A percentile compares a stretch with the other conserved stretches of the same genome.
phyloP scores from a whole-genome alignment of 2,888 invertebrate genomes.

The Ernsta delagoae region DNA sequence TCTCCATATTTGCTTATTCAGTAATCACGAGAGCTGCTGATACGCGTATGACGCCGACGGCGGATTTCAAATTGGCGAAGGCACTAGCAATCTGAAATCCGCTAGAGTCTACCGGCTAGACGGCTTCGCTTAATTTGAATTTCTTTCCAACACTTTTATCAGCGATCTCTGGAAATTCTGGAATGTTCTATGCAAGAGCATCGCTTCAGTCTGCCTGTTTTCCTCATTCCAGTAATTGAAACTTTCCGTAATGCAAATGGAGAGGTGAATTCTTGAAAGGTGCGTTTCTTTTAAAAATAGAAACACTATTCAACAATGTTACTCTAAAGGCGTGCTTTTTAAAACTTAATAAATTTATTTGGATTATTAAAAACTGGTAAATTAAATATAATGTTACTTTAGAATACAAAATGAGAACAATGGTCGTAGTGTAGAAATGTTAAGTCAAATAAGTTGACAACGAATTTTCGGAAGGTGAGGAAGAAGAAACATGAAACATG shows the following conservation, averaged over 20 bases:
- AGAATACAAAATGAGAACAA: background rate
- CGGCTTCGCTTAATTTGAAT: constrained; percentile 38
- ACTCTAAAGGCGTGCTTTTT: background rate
- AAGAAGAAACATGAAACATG: too few relatives aligned
- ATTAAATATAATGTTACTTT: background rate
- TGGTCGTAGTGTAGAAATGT: too few relatives aligned
- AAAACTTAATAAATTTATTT: background rate
- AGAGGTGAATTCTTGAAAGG: constrained; percentile 5
- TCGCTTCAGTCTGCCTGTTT: constrained; percentile 12
- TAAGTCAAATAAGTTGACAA: too few relatives aligned
- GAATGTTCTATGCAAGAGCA: constrained; percentile 14
- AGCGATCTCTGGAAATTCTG: constrained; percentile 23
- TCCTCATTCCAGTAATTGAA: constrained; percentile 31
- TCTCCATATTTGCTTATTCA: constrained; percentile 10
- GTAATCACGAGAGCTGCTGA: constrained; percentile 8
- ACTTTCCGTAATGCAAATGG: constrained; percentile 1
- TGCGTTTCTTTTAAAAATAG: background rate
- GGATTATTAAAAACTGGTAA: background rate
- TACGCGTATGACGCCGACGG: constrained; percentile 12
- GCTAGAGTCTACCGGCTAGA: constrained; percentile 1
- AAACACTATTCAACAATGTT: background rate
- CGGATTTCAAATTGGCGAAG: constrained; percentile 36
- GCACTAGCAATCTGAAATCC: constrained; percentile 10
- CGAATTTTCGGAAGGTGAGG: too few relatives aligned
- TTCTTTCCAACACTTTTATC: constrained; percentile 37